Percentiles rank a stretch among this genome's conserved stretches.
These are phyloP conservation scores for Allophyes oxyacanthae DNA, from an alignment of 2,888 invertebrate genomes.

Conservation along the genomic window DNA sequence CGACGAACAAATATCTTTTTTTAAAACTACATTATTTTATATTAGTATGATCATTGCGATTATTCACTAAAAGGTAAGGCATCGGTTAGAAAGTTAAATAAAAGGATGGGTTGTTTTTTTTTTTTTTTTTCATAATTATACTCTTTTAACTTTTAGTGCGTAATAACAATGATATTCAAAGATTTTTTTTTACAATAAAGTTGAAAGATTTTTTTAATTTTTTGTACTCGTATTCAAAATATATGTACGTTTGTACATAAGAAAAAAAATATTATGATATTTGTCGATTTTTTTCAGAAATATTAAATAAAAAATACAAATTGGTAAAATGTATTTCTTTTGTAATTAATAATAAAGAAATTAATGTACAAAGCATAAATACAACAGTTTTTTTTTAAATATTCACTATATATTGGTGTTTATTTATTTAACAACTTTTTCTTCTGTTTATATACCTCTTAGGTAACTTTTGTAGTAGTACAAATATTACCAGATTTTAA, in stretches of 20 bases:
- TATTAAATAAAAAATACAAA: neutral
- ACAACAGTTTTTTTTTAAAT: constrained; percentile 1
- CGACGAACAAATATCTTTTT: constrained; percentile 9
- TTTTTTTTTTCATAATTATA: neutral
- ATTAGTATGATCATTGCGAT: constrained; percentile 4
- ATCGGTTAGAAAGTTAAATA: neutral
- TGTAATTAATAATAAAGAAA: neutral
- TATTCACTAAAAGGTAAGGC: constrained; percentile 27
- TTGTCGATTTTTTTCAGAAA: constrained; percentile 37
- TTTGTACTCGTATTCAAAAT: constrained; percentile 50
- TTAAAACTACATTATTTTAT: constrained; percentile 9
- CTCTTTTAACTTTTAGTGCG: constrained; percentile 7
- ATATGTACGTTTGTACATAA: constrained; percentile 21
- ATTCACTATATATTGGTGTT: neutral
- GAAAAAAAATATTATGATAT: constrained; percentile 26
- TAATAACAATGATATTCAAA: constrained; percentile 5
- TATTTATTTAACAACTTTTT: neutral
- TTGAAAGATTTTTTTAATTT: constrained; percentile 12
- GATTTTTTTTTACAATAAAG: constrained; percentile 17
- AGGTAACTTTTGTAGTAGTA: neutral
- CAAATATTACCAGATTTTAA: no score
- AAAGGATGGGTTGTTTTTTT: constrained; percentile 12
- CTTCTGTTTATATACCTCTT: neutral
- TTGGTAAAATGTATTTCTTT: no score
- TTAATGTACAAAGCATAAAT: neutral